Evolutionary conservation across 2,797 vertebrate genomes (phyloP).

Genomic region (Crypturellus tataupa): DNA sequence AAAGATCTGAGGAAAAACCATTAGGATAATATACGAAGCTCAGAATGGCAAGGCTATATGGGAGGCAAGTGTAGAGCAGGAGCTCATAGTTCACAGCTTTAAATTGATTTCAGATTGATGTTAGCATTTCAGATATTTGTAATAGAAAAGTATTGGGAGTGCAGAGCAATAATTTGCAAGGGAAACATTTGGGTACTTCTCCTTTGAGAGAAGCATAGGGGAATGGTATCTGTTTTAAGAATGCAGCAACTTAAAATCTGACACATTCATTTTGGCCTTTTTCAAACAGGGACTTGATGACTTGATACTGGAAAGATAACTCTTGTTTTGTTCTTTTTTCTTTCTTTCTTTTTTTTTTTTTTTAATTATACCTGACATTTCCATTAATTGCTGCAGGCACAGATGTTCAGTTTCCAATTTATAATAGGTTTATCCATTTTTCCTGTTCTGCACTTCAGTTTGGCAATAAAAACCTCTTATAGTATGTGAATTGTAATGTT

Average conservation of each 20-base stretch:
- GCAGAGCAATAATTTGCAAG: neutral
- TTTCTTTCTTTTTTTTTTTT: neutral
- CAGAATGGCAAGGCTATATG: neutral
- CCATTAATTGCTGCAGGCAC: neutral
- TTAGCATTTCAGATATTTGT: neutral
- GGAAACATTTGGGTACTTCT: neutral
- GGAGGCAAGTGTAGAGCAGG: neutral
- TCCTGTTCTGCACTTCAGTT: neutral
- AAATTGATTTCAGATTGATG: neutral
- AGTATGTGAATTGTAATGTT: neutral
- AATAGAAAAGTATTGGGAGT: neutral
- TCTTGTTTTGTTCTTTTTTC: neutral
- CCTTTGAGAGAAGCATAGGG: neutral
- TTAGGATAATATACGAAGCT: neutral
- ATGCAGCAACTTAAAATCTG: neutral
- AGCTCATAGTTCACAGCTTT: neutral
- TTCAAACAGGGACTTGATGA: neutral
- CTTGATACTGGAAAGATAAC: neutral
- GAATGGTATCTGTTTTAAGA: neutral
- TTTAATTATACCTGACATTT: constrained; percentile 30
- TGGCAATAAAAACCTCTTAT: neutral
- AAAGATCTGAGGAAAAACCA: neutral
- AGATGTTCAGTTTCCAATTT: neutral
- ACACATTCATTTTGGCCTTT: neutral
- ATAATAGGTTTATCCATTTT: neutral